Conservation (phyloP, 2,888 invertebrate genomes). For the Drosophila neonasuta region DNA sequence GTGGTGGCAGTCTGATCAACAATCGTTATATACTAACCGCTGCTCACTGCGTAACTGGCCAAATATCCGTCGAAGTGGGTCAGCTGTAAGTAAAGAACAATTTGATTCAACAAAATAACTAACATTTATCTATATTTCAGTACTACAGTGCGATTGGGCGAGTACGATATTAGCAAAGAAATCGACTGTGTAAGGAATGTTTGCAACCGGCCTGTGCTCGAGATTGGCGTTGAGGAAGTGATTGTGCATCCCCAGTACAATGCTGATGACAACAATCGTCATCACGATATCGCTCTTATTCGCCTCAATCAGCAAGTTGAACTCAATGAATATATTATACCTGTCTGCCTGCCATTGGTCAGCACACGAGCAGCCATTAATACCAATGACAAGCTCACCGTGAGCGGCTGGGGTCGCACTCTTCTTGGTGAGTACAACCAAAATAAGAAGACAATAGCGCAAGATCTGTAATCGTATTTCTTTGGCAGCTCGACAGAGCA, state of each 20-base stretch:
- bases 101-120: not conserved
- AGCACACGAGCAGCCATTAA: constrained; percentile 77
- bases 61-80: constrained; percentile 83
- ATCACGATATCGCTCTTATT: constrained; percentile 88
- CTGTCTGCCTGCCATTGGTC: constrained; percentile 85
- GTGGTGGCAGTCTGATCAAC: constrained; percentile 89
- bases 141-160: constrained; percentile 78
- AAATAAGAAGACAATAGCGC: not conserved
- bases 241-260: constrained; percentile 87
- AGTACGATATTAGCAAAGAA: constrained; percentile 77
- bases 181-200: constrained; percentile 82
- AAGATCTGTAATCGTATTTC: not conserved
- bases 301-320: constrained; percentile 84
- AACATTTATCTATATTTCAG: constrained; percentile 17
- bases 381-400: constrained; percentile 82
- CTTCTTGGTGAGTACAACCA: constrained; percentile 74
- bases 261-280: constrained; percentile 83
- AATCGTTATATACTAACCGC: constrained; percentile 85
- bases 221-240: constrained; percentile 85
- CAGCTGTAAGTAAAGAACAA: constrained; percentile 82
- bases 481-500: constrained; percentile 73
- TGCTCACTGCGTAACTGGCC: constrained; percentile 85
- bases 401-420: constrained; percentile 87
- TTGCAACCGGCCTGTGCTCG: constrained; percentile 85
- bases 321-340: constrained; percentile 84